Conservation (phyloP, 2,113 vertebrate species). For the Numenius arquata region DNA sequence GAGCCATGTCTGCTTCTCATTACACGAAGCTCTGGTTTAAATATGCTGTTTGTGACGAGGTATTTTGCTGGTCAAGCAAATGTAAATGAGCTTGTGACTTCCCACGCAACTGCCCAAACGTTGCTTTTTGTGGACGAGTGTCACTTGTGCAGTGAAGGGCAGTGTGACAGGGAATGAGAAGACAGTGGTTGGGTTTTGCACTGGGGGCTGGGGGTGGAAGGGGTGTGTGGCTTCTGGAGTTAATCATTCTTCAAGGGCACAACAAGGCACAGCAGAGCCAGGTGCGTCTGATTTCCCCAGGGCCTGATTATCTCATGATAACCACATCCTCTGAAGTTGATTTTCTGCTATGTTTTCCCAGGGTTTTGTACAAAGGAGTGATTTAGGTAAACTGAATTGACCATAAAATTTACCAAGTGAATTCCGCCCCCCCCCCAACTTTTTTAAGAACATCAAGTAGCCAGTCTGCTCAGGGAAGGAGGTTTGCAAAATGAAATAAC, state of each 20-base stretch:
- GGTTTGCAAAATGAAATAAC: background rate
- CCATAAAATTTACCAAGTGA: slow-evolving; percentile 39
- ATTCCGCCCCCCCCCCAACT: background rate
- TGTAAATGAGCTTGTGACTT: background rate
- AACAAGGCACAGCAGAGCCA: slow-evolving; percentile 38
- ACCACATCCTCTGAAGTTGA: slow-evolving; percentile 70
- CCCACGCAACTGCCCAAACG: background rate
- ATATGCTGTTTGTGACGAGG: background rate
- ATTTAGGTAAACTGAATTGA: slow-evolving; percentile 65
- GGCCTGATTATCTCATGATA: slow-evolving; percentile 71
- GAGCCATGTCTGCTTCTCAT: background rate
- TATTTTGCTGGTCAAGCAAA: background rate
- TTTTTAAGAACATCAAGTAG: background rate
- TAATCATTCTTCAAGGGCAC: slow-evolving; percentile 27
- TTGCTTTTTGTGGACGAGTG: background rate
- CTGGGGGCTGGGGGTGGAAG: background rate
- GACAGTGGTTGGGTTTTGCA: background rate
- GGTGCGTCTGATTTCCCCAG: slow-evolving; percentile 68
- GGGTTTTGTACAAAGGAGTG: slow-evolving; percentile 65
- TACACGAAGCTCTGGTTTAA: background rate
- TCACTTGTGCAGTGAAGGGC: background rate
- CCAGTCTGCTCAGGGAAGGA: background rate
- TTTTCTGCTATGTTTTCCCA: background rate
- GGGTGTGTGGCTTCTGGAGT: background rate
- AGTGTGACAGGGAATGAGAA: background rate